phyloP scores from a whole-genome alignment of 1,140 invertebrate species.

The Plectrocnemia conspersa region DNA sequence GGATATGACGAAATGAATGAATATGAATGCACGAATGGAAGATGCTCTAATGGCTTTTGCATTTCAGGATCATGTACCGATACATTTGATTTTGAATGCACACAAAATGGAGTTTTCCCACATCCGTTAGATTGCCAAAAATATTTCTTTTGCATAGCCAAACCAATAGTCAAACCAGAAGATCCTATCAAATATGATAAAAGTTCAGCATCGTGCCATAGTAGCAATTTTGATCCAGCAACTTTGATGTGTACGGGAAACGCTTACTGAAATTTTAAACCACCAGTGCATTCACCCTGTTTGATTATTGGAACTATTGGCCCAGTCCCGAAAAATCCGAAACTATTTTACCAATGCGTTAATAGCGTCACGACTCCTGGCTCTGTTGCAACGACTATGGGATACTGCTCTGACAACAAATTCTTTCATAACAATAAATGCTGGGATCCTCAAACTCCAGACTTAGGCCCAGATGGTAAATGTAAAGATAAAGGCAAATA shows the following conservation, averaged over 20 bases:
- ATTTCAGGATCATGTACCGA: not conserved
- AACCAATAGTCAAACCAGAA: not conserved
- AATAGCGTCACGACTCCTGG: not conserved
- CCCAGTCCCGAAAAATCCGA: slow-evolving; percentile 39
- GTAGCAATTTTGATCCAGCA: slow-evolving; percentile 16
- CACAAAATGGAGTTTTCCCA: not conserved
- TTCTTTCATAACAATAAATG: slow-evolving; percentile 12
- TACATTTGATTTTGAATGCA: not conserved
- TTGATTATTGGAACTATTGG: slow-evolving; percentile 38
- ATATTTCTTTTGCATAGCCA: not conserved
- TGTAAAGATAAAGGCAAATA: slow-evolving; percentile 2
- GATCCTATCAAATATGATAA: not conserved
- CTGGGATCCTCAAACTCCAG: not conserved
- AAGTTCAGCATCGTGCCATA: too few species aligned
- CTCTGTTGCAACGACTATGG: not conserved
- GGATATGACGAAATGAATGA: not conserved
- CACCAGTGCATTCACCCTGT: slow-evolving; percentile 31
- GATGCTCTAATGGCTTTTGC: not conserved
- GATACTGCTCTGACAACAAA: slow-evolving; percentile 12
- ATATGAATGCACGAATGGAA: not conserved
- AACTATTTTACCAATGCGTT: slow-evolving; percentile 45
- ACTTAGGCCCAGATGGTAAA: not conserved
- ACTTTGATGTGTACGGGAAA: slow-evolving; percentile 15
- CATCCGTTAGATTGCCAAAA: not conserved
- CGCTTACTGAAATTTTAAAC: not conserved